A percentile compares a stretch with the other conserved stretches of the same genome.
Conservation (phyloP, 2,797 vertebrate genomes). For the Thripadectes ignobilis region DNA sequence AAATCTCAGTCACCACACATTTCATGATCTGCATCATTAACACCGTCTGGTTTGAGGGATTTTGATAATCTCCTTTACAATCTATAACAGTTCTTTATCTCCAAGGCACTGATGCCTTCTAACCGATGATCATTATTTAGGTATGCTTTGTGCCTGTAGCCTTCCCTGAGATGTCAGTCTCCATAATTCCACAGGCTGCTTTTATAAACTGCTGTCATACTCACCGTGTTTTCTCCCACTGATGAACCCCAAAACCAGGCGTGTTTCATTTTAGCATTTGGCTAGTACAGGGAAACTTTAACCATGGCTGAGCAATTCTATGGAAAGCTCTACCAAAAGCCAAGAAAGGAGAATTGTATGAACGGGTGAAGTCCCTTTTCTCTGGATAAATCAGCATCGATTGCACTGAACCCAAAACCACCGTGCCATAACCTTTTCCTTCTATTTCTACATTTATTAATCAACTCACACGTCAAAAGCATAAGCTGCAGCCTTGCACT, state of each 20-base stretch:
- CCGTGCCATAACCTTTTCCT: background rate
- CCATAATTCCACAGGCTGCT: background rate
- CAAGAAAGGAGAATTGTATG: background rate
- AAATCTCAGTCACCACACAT: conserved; percentile 20
- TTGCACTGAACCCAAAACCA: background rate
- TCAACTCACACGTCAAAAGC: background rate
- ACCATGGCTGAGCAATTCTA: background rate
- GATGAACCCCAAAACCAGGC: background rate
- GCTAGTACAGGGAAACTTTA: background rate
- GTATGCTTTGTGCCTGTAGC: background rate
- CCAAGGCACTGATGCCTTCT: conserved; percentile 8
- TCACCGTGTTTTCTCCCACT: background rate
- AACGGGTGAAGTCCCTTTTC: background rate
- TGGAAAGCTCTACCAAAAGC: background rate
- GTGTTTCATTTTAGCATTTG: background rate
- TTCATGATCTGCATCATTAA: conserved; percentile 40
- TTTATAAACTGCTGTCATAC: background rate
- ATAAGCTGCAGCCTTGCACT: background rate
- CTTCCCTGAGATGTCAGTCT: background rate
- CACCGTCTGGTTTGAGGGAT: conserved; percentile 23
- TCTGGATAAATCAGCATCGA: background rate
- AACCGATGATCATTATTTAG: background rate
- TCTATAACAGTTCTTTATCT: conserved; percentile 16
- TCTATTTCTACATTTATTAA: background rate
- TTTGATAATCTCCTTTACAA: conserved; percentile 30